Evolutionary conservation across 1,140 invertebrate genomes (phyloP).

Genomic region (Eueides isabella): DNA sequence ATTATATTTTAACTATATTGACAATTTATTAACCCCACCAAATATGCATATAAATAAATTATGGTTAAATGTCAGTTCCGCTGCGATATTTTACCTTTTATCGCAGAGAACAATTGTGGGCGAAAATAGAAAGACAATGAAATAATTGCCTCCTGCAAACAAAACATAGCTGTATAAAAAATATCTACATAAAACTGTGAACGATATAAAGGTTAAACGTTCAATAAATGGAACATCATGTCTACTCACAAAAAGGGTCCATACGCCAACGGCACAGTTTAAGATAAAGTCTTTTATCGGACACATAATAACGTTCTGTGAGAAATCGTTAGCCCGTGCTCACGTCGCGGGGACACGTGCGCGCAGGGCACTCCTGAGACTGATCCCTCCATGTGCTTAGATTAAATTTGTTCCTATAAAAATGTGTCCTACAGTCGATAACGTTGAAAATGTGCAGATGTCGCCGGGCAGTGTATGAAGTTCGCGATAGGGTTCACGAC

Average conservation of each 20-base stretch:
- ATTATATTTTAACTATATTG: background rate
- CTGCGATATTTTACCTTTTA: slow-evolving; percentile 13
- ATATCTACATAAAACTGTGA: background rate
- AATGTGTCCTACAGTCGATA: slow-evolving; percentile 74
- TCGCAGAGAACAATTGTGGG: slow-evolving; percentile 10
- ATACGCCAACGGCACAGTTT: slow-evolving; percentile 51
- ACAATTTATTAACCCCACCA: background rate
- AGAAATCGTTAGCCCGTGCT: slow-evolving; percentile 73
- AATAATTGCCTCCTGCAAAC: slow-evolving; percentile 7
- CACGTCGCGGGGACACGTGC: slow-evolving; percentile 69
- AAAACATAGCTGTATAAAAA: slow-evolving; percentile 16
- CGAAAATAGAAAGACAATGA: slow-evolving; percentile 14
- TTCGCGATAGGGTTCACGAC: slow-evolving; percentile 66
- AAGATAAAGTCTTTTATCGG: slow-evolving; percentile 63
- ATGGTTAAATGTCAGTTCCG: background rate
- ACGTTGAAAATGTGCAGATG: slow-evolving; percentile 75
- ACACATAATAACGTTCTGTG: slow-evolving; percentile 70
- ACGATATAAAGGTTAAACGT: slow-evolving; percentile 25
- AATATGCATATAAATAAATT: slow-evolving; percentile 9
- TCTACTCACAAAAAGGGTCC: slow-evolving; percentile 48
- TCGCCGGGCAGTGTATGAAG: slow-evolving; percentile 71
- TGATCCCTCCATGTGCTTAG: slow-evolving; percentile 76
- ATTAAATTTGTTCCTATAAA: slow-evolving; percentile 80
- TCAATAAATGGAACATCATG: slow-evolving; percentile 31
- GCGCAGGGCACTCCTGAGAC: slow-evolving; percentile 70